These are phyloP conservation scores for Sceloporus tristichus DNA, from an alignment of 2,113 vertebrate genomes.

Conservation along the genomic window DNA sequence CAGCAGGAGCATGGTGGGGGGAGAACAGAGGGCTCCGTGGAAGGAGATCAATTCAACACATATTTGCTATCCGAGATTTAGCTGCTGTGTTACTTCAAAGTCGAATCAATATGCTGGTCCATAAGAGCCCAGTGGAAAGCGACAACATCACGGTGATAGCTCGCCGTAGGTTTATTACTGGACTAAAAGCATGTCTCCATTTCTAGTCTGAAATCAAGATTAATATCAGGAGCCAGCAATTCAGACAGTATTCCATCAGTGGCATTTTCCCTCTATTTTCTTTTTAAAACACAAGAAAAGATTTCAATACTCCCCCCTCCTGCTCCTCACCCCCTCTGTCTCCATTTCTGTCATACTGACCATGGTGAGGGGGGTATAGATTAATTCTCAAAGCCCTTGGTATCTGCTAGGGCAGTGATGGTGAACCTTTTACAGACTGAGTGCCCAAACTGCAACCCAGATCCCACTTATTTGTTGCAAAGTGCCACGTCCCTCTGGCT, in stretches of 20 bases:
- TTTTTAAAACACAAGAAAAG: constrained; percentile 21
- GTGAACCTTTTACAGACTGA: no score
- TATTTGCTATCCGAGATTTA: constrained; percentile 89
- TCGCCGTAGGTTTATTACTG: constrained; percentile 69
- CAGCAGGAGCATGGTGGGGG: constrained; percentile 52
- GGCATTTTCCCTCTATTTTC: neutral
- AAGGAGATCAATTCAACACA: constrained; percentile 85
- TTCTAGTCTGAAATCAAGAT: constrained; percentile 54
- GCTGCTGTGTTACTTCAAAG: constrained; percentile 85
- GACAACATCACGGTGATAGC: constrained; percentile 69
- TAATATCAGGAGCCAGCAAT: constrained; percentile 52
- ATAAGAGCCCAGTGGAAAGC: constrained; percentile 71
- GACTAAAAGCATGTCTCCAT: constrained; percentile 62
- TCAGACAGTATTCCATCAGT: constrained; percentile 19
- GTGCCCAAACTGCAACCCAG: no score
- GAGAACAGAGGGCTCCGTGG: constrained; percentile 64
- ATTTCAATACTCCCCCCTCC: neutral
- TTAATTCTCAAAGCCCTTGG: no score
- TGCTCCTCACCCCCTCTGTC: neutral
- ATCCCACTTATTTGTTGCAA: no score
- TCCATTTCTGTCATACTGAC: no score
- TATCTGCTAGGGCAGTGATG: no score
- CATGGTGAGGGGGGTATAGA: neutral
- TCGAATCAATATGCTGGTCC: constrained; percentile 85
- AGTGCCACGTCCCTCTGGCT: no score